A percentile compares a stretch with the other conserved stretches of the same genome.
These are phyloP conservation scores for Calephelis nemesis DNA, from an alignment of 1,140 invertebrate species.

Conservation along the genomic window DNA sequence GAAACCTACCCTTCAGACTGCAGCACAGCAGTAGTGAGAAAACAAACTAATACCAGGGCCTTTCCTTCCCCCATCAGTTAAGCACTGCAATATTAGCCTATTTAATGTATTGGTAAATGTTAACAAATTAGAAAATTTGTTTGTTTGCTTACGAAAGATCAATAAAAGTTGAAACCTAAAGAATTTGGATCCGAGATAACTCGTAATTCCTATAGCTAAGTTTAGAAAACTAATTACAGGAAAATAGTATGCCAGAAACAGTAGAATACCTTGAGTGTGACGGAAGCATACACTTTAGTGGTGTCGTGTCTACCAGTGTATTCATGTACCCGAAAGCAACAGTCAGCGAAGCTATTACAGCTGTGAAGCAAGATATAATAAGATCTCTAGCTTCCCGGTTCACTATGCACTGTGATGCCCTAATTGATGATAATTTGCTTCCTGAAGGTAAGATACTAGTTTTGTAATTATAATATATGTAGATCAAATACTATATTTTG, in stretches of 20 bases:
- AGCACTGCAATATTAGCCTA: too few relatives aligned
- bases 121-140: too few relatives aligned
- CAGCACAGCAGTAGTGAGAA: too few relatives aligned
- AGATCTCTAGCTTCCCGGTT: conserved; percentile 87
- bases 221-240: conserved; percentile 47
- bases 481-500: too few relatives aligned
- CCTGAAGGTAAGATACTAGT: conserved; percentile 77
- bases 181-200: too few relatives aligned
- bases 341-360: conserved; percentile 82
- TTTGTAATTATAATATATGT: too few relatives aligned
- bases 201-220: background rate
- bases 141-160: too few relatives aligned
- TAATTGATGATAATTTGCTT: conserved; percentile 87
- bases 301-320: conserved; percentile 84
- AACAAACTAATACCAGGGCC: too few relatives aligned
- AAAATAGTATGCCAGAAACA: conserved; percentile 69
- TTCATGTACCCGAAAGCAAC: conserved; percentile 86
- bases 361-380: conserved; percentile 88
- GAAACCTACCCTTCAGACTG: too few relatives aligned
- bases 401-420: conserved; percentile 91
- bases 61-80: too few relatives aligned
- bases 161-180: too few relatives aligned
- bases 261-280: conserved; percentile 76
- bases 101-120: too few relatives aligned
- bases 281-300: conserved; percentile 75